Base-by-base conservation (phyloP, 2,797 vertebrate species). In the Enteromius thamalakanensis region DNA sequence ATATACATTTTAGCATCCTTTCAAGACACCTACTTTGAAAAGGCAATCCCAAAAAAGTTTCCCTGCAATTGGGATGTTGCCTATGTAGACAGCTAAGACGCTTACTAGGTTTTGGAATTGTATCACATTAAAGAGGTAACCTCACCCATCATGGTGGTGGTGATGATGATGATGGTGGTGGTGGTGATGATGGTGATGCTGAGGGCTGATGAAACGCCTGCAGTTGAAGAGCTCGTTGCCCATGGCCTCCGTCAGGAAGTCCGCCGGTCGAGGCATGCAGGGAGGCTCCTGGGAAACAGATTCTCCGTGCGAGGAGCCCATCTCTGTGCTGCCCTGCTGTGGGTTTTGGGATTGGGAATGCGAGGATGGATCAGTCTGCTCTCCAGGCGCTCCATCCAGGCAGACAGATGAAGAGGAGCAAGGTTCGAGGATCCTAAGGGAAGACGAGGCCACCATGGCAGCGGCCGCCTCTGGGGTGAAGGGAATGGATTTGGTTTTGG, bases 141-240 rank as follows among this genome's bases (percentile, higher is more conserved):
- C 94, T 87, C 92, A 98, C 97, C 97, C 97, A 17, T 99, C 97
- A 0, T 94, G 94, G 65, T 89, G 89, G 76, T 89, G 90, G 76
- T 92, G 88, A 1, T 87, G 88, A 4, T 88, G 88, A 49, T 89
- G 87, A n/a, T 95, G 95, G 0, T 97, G 97, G 0, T 97, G 97
- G 0, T 97, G 97, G 0, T 97, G 97, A 0, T 97, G 98, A 15
- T 98, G 97, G 37, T 98, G 98, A 78, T 98, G 97, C 86, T 98
- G 98, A 0, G 96, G 97, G 19, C 96, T 97, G 32, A 99, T 98
- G 92, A 99, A 99, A 74, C 97, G 96, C 0, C 96, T 94, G 86
- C 98, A 99, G 94, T 97, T 98, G 89, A 99, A 99, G 26, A 99
- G 93, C 69, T 99, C 98, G 10, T 94, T 96, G 62, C 96, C 95